These are phyloP conservation scores for Anagrus nilaparvatae DNA, from an alignment of 1,140 invertebrate species.

Conservation along the genomic window DNA sequence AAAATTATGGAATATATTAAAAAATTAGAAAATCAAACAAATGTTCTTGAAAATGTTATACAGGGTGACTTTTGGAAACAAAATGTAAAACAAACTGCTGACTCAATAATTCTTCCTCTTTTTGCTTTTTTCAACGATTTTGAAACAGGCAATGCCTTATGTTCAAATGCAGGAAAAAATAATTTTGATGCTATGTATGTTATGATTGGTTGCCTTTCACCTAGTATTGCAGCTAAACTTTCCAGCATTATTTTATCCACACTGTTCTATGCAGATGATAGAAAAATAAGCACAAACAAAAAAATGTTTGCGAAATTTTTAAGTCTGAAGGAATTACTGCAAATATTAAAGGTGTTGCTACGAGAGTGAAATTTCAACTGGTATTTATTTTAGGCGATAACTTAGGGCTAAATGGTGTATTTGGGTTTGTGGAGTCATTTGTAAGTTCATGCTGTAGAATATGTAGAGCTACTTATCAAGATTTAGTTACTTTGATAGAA, in stretches of 20 bases:
- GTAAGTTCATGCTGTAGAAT: neutral
- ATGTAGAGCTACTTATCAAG: neutral
- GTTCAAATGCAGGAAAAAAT: constrained; percentile 16
- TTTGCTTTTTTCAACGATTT: constrained; percentile 19
- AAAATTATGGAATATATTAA: constrained; percentile 13
- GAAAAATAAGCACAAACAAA: neutral
- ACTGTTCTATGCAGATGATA: neutral
- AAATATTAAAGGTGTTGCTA: neutral
- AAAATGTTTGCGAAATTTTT: constrained; percentile 6
- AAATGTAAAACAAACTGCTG: neutral
- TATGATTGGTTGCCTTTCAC: constrained; percentile 13
- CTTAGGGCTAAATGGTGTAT: constrained; percentile 5
- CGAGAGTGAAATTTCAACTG: constrained; percentile 9
- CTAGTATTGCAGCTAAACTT: constrained; percentile 4
- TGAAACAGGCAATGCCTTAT: constrained; percentile 15
- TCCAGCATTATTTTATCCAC: constrained; percentile 9
- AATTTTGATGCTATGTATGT: constrained; percentile 16
- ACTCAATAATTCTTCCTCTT: constrained; percentile 12
- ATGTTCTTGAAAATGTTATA: constrained; percentile 12
- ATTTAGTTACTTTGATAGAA: neutral
- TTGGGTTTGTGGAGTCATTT: constrained; percentile 6
- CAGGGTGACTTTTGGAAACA: constrained; percentile 9
- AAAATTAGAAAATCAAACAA: constrained; percentile 6
- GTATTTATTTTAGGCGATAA: constrained; percentile 9
- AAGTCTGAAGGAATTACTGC: neutral